Evolutionary conservation across 1,140 invertebrate genomes (phyloP), one percentile per base, ranked within the genome.

Genomic region (Conus betulinus): DNA sequence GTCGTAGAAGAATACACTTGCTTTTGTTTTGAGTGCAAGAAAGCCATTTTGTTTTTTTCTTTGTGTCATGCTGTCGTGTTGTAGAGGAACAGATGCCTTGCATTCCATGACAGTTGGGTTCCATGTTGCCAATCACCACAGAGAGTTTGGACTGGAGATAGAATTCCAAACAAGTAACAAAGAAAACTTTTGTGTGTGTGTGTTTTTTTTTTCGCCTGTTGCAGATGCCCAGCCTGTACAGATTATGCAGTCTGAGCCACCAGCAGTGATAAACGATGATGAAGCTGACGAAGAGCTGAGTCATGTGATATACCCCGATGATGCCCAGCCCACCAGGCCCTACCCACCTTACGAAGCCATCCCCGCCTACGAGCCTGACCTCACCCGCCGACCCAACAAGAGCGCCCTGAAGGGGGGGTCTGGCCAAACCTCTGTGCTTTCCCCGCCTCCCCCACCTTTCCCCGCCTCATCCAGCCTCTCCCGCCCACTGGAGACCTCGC

Each of bases 311-410:
- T 90, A 87, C 86, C n/a, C 55, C 3, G 90, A 57, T 55, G 89
- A 87, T 52, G 88, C 88, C 17, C 52, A 84, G 53, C 17, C 89
- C 23, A 76, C 76, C 27, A 82, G 81, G 15, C 88, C 88, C 20
- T 84, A 88, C 74, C 88, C 90, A n/a, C 89, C 89, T 1, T 93
- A 91, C 81, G 92, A 94, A 76, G 90, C 92, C 17, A 89, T 93
- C 74, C 92, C 92, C 11, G 92, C 92, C 84, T 90, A 87, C 63
- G 94, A 95, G 89, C 94, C 94, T 11, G 93, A 95, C 90, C 91
- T 94, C 20, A 91, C 53, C 82, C 90, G 91, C 84, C 85, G 90
- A 85, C 94, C 94, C 78, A 94, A 93, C 85, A 95, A 95, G 91
- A 94, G 94, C 91, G 94, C 94, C 87, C 90, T 95, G 85, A 95